Evolutionary conservation across 2,113 vertebrate genomes (phyloP).

Genomic region (Perognathus longimembris): DNA sequence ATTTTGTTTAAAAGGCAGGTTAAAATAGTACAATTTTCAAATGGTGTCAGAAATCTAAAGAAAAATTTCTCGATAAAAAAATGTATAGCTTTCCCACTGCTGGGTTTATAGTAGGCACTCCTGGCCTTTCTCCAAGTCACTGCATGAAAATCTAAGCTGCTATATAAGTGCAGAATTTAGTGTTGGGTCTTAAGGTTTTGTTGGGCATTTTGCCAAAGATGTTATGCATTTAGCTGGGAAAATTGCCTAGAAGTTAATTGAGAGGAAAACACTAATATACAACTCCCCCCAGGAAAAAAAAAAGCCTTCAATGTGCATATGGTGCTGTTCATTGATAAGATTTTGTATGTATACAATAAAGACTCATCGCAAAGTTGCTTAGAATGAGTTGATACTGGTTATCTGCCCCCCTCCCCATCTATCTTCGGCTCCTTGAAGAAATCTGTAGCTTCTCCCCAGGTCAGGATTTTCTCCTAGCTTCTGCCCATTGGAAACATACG

Average conservation of each 20-base stretch:
- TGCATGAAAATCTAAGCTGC: slow-evolving; percentile 89
- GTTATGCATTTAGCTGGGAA: slow-evolving; percentile 93
- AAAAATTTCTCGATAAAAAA: slow-evolving; percentile 87
- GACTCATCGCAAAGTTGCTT: slow-evolving; percentile 66
- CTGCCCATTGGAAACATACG: neutral
- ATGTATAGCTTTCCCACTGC: slow-evolving; percentile 84
- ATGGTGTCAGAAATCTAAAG: slow-evolving; percentile 85
- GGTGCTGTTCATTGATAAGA: slow-evolving; percentile 87
- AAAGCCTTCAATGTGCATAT: slow-evolving; percentile 83
- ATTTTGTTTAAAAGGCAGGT: slow-evolving; percentile 86
- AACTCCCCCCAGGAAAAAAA: slow-evolving; percentile 78
- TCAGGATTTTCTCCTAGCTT: neutral
- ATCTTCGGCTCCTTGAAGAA: neutral
- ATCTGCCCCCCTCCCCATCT: neutral
- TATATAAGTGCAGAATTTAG: slow-evolving; percentile 89
- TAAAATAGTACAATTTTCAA: slow-evolving; percentile 87
- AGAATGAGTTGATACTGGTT: slow-evolving; percentile 54
- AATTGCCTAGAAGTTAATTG: slow-evolving; percentile 93
- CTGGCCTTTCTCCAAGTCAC: slow-evolving; percentile 90
- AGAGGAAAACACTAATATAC: slow-evolving; percentile 93
- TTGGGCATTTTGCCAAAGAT: slow-evolving; percentile 89
- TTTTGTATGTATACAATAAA: slow-evolving; percentile 77
- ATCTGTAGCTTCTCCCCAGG: neutral
- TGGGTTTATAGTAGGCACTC: slow-evolving; percentile 87
- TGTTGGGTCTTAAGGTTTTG: slow-evolving; percentile 90